Evolutionary conservation across 2,888 invertebrate genomes (phyloP), one percentile per base, ranked within the genome.

Genomic region (Parasteatoda lunata): DNA sequence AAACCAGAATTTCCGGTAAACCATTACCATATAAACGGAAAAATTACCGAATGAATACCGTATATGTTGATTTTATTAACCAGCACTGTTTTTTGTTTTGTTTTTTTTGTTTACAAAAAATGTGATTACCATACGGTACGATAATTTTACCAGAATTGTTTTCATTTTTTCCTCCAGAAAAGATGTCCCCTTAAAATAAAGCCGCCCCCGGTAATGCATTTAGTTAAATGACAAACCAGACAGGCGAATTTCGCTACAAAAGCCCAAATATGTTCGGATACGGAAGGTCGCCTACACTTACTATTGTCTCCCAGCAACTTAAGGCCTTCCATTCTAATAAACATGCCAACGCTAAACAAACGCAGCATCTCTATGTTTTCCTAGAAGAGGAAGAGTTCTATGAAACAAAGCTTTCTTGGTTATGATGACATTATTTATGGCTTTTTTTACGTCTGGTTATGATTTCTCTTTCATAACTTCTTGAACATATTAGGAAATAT

Each of bases 371-470:
- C 59, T 13, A 59, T 59, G 11, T n/a, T n/a, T 8, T 54, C 11
- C 59, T 59, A 9, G 59, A 59, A 59, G 30, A 30, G 59, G 59
- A 59, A 59, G 59, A 59, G 59, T 59, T 59, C n/a, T 7, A 9
- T 59, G 59, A 59, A 59, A 59, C 59, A 59, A 59, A 59, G 59
- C 59, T 11, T 7, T 59, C 7, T 59, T 9, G 59, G n/a, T 59
- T n/a, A 59, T 59, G 59, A 59, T n/a, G n/a, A n/a, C 59, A 59
- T 59, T 13, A 59, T 59, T 59, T 59, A 59, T 59, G 59, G 59
- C 9, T 59, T 7, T n/a, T 59, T 9, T 13, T 13, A 13, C 59
- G 9, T n/a, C n/a, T 9, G 11, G 59, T 13, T 13, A 13, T n/a
- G 59, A 59, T n/a, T 59, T 59, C 59, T n/a, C 59, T 59, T 59